Conservation (phyloP, 2,797 vertebrate species). For the Tenualosa thibaudeaui region DNA sequence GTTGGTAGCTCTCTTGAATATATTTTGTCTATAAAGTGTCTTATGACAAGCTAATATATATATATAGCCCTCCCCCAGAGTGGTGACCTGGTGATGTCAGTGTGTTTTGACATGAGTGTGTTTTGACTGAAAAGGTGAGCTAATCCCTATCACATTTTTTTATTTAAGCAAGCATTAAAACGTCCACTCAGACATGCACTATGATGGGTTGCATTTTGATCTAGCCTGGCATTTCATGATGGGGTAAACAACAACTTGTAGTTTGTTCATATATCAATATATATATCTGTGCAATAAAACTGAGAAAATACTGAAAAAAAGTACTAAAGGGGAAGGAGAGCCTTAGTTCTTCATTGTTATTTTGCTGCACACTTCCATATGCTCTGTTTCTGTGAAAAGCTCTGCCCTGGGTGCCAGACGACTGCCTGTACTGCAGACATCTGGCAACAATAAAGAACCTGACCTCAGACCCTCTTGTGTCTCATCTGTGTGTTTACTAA, state of each 20-base stretch:
- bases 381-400: constrained; percentile 56
- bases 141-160: constrained; percentile 50
- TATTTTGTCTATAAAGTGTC: not conserved
- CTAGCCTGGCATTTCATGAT: constrained; percentile 29
- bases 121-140: constrained; percentile 39
- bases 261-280: constrained; percentile 39
- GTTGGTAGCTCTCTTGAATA: not conserved
- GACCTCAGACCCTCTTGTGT: not conserved
- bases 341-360: constrained; percentile 46
- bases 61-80: constrained; percentile 1
- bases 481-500: not conserved
- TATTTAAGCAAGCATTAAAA: constrained; percentile 46
- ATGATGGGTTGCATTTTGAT: constrained; percentile 28
- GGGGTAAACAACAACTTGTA: constrained; percentile 29
- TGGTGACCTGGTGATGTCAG: constrained; percentile 3
- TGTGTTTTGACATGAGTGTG: constrained; percentile 19
- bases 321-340: constrained; percentile 43
- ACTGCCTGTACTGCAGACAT: constrained; percentile 54
- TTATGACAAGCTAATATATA: not conserved
- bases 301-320: constrained; percentile 25
- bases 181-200: constrained; percentile 24
- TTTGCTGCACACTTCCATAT: constrained; percentile 43
- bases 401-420: constrained; percentile 60
- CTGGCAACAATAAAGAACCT: constrained; percentile 49
- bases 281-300: constrained; percentile 32